Evolutionary conservation across 2,113 vertebrate genomes (phyloP).

Genomic region (Siniperca chuatsi): DNA sequence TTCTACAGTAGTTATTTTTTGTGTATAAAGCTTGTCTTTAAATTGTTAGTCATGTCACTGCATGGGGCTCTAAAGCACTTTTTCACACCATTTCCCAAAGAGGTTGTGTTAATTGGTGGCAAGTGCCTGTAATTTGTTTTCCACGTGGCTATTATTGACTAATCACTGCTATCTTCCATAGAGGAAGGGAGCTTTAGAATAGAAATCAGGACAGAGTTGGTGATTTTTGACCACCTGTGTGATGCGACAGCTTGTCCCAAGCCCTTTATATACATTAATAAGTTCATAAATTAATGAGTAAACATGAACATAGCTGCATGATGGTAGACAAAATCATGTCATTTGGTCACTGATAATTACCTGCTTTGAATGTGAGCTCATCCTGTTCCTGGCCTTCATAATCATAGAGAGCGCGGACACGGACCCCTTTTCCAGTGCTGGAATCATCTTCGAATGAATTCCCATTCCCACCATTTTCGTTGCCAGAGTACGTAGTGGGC

Average conservation of each 20-base stretch:
- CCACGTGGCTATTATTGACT: conserved; percentile 57
- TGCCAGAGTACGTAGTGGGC: conserved; percentile 87
- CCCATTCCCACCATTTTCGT: conserved; percentile 91
- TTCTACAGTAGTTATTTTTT: conserved; percentile 6
- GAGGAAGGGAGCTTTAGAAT: conserved; percentile 32
- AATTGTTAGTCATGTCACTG: conserved; percentile 29
- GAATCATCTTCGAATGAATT: conserved; percentile 96
- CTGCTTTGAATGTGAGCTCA: conserved; percentile 97
- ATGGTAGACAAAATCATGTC: not conserved
- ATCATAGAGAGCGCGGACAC: conserved; percentile 96
- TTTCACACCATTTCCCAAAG: conserved; percentile 31
- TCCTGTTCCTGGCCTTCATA: conserved; percentile 98
- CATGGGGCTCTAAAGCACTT: conserved; percentile 3
- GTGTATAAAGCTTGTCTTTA: not conserved
- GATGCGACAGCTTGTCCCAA: not conserved
- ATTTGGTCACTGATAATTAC: conserved; percentile 71
- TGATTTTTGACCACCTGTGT: conserved; percentile 36
- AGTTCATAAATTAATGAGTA: not conserved
- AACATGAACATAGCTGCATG: not conserved
- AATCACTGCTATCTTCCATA: conserved; percentile 60
- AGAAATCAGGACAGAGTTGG: conserved; percentile 17
- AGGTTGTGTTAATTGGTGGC: conserved; percentile 52
- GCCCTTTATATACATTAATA: not conserved
- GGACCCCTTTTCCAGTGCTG: conserved; percentile 81
- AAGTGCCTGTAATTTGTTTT: conserved; percentile 70